Evolutionary conservation across 2,888 invertebrate species (phyloP).

Genomic region (Metalampra italica): DNA sequence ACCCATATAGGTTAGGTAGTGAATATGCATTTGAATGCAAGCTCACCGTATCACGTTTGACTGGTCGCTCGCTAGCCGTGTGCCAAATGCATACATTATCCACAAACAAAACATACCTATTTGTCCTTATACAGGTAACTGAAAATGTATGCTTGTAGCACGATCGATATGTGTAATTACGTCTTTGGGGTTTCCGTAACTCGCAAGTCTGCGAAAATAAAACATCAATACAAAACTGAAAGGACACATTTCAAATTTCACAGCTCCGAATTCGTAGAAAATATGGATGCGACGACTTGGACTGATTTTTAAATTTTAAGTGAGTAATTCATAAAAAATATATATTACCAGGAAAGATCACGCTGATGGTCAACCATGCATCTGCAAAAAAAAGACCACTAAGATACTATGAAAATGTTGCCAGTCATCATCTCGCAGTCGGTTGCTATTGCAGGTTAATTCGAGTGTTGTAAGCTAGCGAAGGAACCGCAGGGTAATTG

Average conservation of each 20-base stretch:
- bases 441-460: conserved; percentile 33
- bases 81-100: conserved; percentile 52
- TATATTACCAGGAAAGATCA: too few relatives aligned
- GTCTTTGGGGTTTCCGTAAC: conserved; percentile 2
- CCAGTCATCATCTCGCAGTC: neutral
- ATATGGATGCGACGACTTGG: too few relatives aligned
- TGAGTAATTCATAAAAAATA: too few relatives aligned
- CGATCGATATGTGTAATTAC: conserved; percentile 20
- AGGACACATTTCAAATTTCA: too few relatives aligned
- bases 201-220: neutral
- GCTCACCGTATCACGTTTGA: conserved; percentile 18
- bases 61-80: conserved; percentile 39
- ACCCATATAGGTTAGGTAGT: neutral
- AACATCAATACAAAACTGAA: too few relatives aligned
- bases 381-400: too few relatives aligned
- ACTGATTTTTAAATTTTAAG: too few relatives aligned
- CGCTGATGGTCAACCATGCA: too few relatives aligned
- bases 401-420: too few relatives aligned
- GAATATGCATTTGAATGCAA: neutral
- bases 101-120: conserved; percentile 17
- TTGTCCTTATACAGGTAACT: conserved; percentile 16
- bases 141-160: conserved; percentile 23
- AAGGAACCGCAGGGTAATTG: conserved; percentile 62
- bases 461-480: conserved; percentile 47
- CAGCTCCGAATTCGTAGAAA: too few relatives aligned